Conservation (phyloP, 1,140 invertebrate species). For the Zaprionus camerounensis region DNA sequence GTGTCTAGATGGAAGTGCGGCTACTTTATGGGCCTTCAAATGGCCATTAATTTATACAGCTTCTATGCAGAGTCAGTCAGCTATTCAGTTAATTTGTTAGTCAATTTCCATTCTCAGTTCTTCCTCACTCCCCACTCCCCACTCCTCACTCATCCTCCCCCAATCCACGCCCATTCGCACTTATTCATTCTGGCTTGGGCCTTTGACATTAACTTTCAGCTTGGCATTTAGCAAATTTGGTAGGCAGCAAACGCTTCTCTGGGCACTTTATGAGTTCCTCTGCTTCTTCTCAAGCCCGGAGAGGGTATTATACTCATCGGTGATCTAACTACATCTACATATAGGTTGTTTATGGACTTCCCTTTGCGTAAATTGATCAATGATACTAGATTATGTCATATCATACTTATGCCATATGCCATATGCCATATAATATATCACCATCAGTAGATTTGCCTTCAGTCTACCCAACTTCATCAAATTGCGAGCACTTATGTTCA, state of each 20-base stretch:
- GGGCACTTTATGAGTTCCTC: constrained; percentile 62
- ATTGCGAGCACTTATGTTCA: background rate
- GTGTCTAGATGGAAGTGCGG: constrained; percentile 32
- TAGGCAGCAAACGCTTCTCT: constrained; percentile 42
- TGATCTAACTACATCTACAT: no score
- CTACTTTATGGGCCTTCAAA: constrained; percentile 34
- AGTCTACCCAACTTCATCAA: background rate
- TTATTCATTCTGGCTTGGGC: constrained; percentile 30
- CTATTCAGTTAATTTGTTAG: constrained; percentile 21
- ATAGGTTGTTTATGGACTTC: background rate
- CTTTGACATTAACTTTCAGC: constrained; percentile 52
- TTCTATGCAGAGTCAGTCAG: constrained; percentile 24
- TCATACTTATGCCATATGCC: background rate
- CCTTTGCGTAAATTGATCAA: background rate
- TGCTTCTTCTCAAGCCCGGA: constrained; percentile 9
- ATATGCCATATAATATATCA: constrained; percentile 6
- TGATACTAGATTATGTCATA: background rate
- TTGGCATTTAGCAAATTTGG: constrained; percentile 40
- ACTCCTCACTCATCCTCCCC: background rate
- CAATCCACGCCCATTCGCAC: constrained; percentile 21
- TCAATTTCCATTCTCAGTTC: background rate
- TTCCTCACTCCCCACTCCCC: background rate
- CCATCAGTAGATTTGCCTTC: background rate
- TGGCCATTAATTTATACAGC: constrained; percentile 50
- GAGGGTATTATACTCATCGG: no score